Conservation (phyloP, 2,797 vertebrate species). For the Aselliscus stoliczkanus region DNA sequence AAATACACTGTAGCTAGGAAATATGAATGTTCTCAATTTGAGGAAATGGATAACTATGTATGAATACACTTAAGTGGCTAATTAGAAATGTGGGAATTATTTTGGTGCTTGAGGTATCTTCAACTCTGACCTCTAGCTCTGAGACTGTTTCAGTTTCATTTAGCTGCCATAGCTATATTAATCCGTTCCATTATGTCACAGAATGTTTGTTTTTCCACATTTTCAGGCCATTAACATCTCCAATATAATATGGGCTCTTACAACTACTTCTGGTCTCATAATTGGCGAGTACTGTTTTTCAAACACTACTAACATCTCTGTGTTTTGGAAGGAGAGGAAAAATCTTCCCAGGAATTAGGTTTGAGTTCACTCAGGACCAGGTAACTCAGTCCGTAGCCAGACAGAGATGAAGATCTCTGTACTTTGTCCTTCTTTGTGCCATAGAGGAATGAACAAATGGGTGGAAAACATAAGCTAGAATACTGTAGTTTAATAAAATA, state of each 20-base stretch:
- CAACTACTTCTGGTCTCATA: background rate
- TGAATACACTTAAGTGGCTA: background rate
- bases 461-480: background rate
- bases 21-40: constrained; percentile 17
- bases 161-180: background rate
- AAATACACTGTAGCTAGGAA: constrained; percentile 9
- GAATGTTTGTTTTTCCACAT: background rate
- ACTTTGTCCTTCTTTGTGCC: background rate
- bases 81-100: background rate
- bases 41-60: background rate
- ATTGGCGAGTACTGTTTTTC: background rate
- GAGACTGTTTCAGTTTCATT: background rate
- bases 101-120: background rate
- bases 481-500: constrained; percentile 7
- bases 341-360: background rate
- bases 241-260: background rate
- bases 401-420: background rate
- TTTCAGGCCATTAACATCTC: background rate
- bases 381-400: background rate
- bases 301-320: background rate
- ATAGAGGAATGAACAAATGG: background rate
- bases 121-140: background rate
- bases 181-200: background rate
- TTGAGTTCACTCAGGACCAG: background rate
- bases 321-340: background rate